Percentiles rank a stretch among this genome's conserved stretches.
phyloP scores from a whole-genome alignment of 2,113 vertebrate species.

The Tretioscincus oriximinensis region DNA sequence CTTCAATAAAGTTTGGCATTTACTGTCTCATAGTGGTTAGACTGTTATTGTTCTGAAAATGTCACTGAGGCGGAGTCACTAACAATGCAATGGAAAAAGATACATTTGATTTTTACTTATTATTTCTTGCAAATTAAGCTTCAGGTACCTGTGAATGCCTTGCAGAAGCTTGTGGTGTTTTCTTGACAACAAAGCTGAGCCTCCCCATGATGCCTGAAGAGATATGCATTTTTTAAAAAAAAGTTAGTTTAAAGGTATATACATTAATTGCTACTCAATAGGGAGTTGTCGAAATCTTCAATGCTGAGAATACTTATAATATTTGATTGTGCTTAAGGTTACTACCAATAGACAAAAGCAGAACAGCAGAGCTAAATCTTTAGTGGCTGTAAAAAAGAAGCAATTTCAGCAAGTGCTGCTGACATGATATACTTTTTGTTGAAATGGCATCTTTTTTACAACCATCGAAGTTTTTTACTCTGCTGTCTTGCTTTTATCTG shows the following conservation, averaged over 20 bases:
- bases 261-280: not conserved
- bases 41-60: too few relatives aligned
- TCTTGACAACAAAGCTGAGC: slow-evolving; percentile 79
- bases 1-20: too few relatives aligned
- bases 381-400: too few relatives aligned
- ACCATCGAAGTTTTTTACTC: too few relatives aligned
- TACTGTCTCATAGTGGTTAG: too few relatives aligned
- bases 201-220: slow-evolving; percentile 85
- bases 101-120: not conserved
- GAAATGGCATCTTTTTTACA: too few relatives aligned
- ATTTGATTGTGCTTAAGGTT: too few relatives aligned
- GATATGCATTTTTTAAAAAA: slow-evolving; percentile 47
- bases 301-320: not conserved
- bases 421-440: too few relatives aligned
- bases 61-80: not conserved
- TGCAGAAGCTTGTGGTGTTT: slow-evolving; percentile 76
- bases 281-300: not conserved
- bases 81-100: not conserved
- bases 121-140: not conserved
- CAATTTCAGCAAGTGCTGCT: too few relatives aligned
- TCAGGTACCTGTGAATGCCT: slow-evolving; percentile 79
- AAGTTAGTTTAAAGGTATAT: not conserved
- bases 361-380: too few relatives aligned
- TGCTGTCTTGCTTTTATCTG: too few relatives aligned
- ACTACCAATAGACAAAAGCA: too few relatives aligned